Conservation (phyloP, 2,888 invertebrate genomes). For the Willowsia nigromaculata region DNA sequence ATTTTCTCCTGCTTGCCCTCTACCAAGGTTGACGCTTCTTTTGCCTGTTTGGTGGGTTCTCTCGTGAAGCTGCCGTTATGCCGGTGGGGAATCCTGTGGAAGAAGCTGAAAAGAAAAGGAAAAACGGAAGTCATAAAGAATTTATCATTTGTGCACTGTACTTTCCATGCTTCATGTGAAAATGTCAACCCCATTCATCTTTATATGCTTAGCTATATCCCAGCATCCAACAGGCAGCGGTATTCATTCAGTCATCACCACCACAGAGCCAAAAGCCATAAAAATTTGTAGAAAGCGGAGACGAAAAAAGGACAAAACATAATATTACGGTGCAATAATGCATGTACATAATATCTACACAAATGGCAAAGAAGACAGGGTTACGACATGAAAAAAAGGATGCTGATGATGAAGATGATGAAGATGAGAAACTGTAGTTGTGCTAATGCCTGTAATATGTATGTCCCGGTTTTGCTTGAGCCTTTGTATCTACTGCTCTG, state of each 20-base stretch:
- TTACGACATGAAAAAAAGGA: not conserved
- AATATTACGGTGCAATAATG: conserved; percentile 27
- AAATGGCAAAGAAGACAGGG: not conserved
- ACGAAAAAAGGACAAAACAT: not conserved
- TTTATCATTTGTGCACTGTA: conserved; percentile 76
- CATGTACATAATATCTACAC: not conserved
- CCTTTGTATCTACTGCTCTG: not conserved
- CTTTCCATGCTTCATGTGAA: conserved; percentile 40
- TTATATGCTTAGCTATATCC: conserved; percentile 2
- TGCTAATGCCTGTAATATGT: not conserved
- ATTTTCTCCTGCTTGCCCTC: not conserved
- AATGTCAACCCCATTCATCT: conserved; percentile 71
- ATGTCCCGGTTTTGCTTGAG: not conserved
- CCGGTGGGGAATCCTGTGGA: conserved; percentile 70
- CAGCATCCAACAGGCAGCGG: conserved; percentile 62
- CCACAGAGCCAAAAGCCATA: conserved; percentile 42
- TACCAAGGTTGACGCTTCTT: not conserved
- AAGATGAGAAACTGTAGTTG: not conserved
- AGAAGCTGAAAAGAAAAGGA: conserved; percentile 36
- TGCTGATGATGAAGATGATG: not conserved
- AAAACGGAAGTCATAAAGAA: conserved; percentile 79
- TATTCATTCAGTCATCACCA: conserved; percentile 42
- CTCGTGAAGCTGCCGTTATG: not conserved
- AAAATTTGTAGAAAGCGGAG: conserved; percentile 21
- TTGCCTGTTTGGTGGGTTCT: not conserved